Evolutionary conservation across 2,113 vertebrate genomes (phyloP), one percentile per base, ranked within the genome.

Genomic region (Turdus rufiventris): DNA sequence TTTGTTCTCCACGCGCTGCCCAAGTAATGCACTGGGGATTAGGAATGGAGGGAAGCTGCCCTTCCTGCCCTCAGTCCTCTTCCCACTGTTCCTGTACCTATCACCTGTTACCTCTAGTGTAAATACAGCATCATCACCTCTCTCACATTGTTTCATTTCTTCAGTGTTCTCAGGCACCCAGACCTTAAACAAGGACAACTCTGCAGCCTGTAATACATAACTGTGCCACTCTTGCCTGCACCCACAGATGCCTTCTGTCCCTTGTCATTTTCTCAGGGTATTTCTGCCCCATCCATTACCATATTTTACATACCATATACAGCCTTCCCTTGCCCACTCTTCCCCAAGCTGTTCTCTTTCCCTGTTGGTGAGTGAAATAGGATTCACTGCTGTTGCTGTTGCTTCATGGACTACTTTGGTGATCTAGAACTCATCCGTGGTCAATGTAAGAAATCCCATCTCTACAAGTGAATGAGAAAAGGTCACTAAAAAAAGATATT

Each of bases 361-460:
- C 14, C 12, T 48, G 5, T 40, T 85, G n/a, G 34, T 57, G 42
- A 48, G 24, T 65, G 50, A 65, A 74, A 48, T 8, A 29, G 15
- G 50, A 40, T 57, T 65, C 9, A 56, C 29, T 19, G 18, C 11
- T 48, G 9, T 36, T 36, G 20, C 12, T 45, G 23, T 24, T 65
- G 18, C 15, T 56, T 65, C 42, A 17, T 5, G 5, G 18, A 29
- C n/a, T 23, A 5, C 15, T 38, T 56, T 29, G 42, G 12, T 57
- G 18, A 48, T 29, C 29, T 40, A 34, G 29, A 40, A 29, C 6
- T 48, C 42, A 19, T 24, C 40, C 0, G 0, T 25, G 13, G 24
- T 15, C 6, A 6, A 56, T 18, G 7, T 54, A 29, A 65, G 34
- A 65, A 85, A 57, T 29, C 42, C 24, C 29, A n/a, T n/a, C 15